Percentiles rank a stretch among this genome's conserved stretches.
Evolutionary conservation across 2,797 vertebrate species (phyloP).

Genomic region (Pteronotus mesoamericanus): DNA sequence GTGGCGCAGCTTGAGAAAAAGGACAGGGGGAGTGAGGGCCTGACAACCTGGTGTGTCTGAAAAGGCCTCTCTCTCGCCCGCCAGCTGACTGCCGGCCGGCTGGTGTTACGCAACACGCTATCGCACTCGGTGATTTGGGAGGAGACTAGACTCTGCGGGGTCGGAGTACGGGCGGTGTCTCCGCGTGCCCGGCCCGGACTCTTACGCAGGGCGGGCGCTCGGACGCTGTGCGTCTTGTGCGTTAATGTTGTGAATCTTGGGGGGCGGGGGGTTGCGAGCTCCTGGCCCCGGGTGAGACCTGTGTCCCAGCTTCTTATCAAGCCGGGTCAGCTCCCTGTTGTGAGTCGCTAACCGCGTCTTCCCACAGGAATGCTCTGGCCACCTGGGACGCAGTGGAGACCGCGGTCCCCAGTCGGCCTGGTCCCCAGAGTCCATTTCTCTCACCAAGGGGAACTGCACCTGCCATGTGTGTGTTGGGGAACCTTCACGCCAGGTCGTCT

Average conservation of each 20-base stretch:
- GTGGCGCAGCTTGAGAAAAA: not conserved
- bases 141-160: too few species aligned
- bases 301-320: not conserved
- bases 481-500: too few species aligned
- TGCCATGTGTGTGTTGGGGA: not conserved
- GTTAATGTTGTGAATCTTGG: too few species aligned
- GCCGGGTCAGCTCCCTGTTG: not conserved
- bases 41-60: not conserved
- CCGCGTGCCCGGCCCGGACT: not conserved
- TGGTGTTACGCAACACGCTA: too few species aligned
- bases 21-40: not conserved
- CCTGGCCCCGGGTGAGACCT: too few species aligned
- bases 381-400: too few species aligned
- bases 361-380: accelerated
- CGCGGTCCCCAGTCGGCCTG: not conserved
- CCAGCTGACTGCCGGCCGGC: not conserved
- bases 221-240: not conserved
- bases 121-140: too few species aligned
- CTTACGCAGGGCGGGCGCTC: not conserved
- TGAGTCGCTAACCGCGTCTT: too few species aligned
- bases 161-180: too few species aligned
- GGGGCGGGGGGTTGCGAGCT: too few species aligned
- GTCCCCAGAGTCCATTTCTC: accelerated
- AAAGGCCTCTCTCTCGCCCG: not conserved
- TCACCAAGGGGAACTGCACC: accelerated